Conservation (phyloP, 1,140 invertebrate genomes). For the Kradibia gibbosae region DNA sequence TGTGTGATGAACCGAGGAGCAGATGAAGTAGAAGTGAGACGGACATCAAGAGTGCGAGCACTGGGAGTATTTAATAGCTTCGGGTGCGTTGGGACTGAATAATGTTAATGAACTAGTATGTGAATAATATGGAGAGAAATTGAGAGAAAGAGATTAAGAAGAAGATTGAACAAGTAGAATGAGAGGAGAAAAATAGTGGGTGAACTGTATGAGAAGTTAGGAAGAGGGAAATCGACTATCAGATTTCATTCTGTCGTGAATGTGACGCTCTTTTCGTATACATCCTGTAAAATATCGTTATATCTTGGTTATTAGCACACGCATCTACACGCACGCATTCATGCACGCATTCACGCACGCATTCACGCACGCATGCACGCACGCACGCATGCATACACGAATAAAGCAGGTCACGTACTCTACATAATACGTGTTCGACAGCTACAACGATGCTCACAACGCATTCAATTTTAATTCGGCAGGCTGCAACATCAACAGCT, state of each 20-base stretch:
- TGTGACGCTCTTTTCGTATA: constrained; percentile 53
- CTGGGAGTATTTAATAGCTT: constrained; percentile 8
- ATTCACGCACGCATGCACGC: background rate
- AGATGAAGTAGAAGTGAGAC: background rate
- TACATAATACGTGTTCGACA: constrained; percentile 26
- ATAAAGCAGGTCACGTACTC: background rate
- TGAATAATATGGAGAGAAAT: background rate
- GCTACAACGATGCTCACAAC: background rate
- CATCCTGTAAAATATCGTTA: constrained; percentile 60
- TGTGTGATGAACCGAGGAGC: no score
- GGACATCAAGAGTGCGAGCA: background rate
- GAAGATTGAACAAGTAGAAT: background rate
- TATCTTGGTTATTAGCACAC: background rate
- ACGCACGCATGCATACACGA: background rate
- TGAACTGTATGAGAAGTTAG: background rate
- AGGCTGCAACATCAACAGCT: background rate
- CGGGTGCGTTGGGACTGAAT: background rate
- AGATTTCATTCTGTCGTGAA: constrained; percentile 59
- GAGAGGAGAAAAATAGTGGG: background rate
- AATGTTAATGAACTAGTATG: background rate
- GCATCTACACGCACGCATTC: background rate
- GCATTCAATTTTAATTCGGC: constrained; percentile 24
- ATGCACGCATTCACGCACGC: background rate
- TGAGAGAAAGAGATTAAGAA: constrained; percentile 14
- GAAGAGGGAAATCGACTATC: constrained; percentile 50